Percentiles rank a stretch among this genome's conserved stretches.
phyloP scores from a whole-genome alignment of 2,113 vertebrate species.

The Lepus timidus region DNA sequence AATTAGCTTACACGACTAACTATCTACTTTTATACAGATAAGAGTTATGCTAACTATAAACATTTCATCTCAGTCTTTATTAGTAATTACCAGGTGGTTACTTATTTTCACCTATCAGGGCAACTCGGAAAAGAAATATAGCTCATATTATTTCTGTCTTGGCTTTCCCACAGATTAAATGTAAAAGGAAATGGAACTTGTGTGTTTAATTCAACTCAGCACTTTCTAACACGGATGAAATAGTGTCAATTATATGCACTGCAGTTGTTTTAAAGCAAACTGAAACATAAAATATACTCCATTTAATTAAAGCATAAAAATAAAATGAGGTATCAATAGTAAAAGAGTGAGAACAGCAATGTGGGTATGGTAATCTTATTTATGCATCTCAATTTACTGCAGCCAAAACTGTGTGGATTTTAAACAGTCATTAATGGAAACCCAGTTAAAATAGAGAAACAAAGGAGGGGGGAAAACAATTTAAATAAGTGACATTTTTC shows the following conservation, averaged over 20 bases:
- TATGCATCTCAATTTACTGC: constrained; percentile 75
- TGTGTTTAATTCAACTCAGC: constrained; percentile 79
- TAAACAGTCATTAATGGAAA: constrained; percentile 81
- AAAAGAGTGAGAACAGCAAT: constrained; percentile 70
- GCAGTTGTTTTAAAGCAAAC: constrained; percentile 81
- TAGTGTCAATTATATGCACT: constrained; percentile 79
- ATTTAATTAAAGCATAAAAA: constrained; percentile 85
- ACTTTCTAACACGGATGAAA: constrained; percentile 83
- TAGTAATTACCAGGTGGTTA: constrained; percentile 60
- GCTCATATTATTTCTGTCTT: constrained; percentile 69
- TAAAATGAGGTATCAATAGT: constrained; percentile 79
- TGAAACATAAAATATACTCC: constrained; percentile 79
- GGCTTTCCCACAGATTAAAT: constrained; percentile 68
- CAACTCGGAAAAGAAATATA: constrained; percentile 69
- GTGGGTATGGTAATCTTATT: constrained; percentile 74
- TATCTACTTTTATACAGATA: constrained; percentile 60
- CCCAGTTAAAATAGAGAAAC: constrained; percentile 68
- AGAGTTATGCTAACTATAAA: constrained; percentile 56
- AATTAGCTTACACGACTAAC: constrained; percentile 40
- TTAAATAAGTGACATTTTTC: constrained; percentile 81
- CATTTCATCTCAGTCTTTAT: constrained; percentile 66
- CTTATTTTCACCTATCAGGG: constrained; percentile 58
- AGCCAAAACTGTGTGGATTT: constrained; percentile 70
- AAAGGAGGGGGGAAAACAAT: constrained; percentile 30
- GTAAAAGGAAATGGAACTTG: constrained; percentile 70